Conservation (phyloP, 2,888 invertebrate species). For the Ophion ellenae region DNA sequence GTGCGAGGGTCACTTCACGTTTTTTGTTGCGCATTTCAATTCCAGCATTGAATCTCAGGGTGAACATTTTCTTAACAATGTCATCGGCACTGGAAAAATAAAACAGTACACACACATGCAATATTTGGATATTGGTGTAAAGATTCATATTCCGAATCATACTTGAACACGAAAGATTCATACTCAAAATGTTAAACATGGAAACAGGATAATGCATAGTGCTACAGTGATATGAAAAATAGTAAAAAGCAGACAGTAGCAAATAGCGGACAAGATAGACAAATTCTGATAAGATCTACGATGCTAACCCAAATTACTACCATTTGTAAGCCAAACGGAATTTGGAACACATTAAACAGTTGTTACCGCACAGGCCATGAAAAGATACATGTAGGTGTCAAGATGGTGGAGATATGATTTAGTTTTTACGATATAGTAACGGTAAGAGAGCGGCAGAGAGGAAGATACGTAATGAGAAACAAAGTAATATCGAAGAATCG, state of each 20-base stretch:
- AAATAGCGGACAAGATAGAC: not conserved
- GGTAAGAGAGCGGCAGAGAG: too few relatives aligned
- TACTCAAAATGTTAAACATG: not conserved
- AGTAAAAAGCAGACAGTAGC: not conserved
- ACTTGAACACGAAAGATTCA: too few relatives aligned
- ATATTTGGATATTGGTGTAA: too few relatives aligned
- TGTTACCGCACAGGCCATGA: too few relatives aligned
- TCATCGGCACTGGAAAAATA: constrained; percentile 88
- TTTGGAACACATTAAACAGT: too few relatives aligned
- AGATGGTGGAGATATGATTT: too few relatives aligned
- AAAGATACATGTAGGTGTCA: too few relatives aligned
- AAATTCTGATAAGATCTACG: not conserved
- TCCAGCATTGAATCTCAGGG: constrained; percentile 88
- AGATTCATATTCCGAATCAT: too few relatives aligned
- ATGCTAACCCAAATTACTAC: not conserved
- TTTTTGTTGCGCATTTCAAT: constrained; percentile 85
- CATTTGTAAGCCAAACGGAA: too few relatives aligned
- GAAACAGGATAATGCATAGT: not conserved
- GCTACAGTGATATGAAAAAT: not conserved
- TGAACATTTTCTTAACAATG: constrained; percentile 89
- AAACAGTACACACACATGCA: not conserved
- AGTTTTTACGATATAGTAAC: too few relatives aligned
- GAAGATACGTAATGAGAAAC: too few relatives aligned
- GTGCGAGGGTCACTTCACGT: constrained; percentile 85
- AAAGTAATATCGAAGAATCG: not conserved